These are phyloP conservation scores for Phyllostomus hastatus DNA, from an alignment of 2,113 vertebrate genomes.

Conservation along the genomic window DNA sequence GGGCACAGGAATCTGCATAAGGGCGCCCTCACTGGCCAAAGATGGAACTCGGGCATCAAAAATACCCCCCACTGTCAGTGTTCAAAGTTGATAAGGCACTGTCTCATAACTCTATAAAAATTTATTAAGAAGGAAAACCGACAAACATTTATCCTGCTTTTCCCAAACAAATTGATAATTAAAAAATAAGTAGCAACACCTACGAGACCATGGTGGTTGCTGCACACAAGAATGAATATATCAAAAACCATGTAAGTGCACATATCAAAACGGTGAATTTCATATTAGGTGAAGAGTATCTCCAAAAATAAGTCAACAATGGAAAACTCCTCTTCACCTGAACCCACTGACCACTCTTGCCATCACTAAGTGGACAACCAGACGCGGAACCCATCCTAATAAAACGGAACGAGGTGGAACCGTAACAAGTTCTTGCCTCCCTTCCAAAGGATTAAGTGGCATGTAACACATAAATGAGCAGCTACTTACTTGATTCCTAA, in stretches of 20 bases:
- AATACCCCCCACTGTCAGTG: neutral
- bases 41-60: neutral
- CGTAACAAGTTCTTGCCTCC: neutral
- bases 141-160: neutral
- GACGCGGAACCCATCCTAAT: neutral
- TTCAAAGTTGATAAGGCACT: neutral
- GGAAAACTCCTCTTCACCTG: neutral
- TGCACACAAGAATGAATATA: neutral
- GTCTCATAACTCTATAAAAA: neutral
- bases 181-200: too few relatives aligned
- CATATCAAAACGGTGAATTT: neutral
- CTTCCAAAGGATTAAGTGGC: neutral
- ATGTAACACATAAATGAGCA: neutral
- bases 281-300: neutral
- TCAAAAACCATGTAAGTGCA: neutral
- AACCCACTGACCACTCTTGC: neutral
- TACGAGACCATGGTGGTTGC: neutral
- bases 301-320: neutral
- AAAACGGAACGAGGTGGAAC: neutral
- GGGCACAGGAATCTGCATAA: neutral
- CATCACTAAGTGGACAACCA: neutral
- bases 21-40: neutral
- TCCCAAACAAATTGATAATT: neutral
- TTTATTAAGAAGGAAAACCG: neutral
- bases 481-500: conserved; percentile 94